A percentile compares a stretch with the other conserved stretches of the same genome.
Conservation (phyloP, 1,140 invertebrate genomes). For the Mylabris phalerata region DNA sequence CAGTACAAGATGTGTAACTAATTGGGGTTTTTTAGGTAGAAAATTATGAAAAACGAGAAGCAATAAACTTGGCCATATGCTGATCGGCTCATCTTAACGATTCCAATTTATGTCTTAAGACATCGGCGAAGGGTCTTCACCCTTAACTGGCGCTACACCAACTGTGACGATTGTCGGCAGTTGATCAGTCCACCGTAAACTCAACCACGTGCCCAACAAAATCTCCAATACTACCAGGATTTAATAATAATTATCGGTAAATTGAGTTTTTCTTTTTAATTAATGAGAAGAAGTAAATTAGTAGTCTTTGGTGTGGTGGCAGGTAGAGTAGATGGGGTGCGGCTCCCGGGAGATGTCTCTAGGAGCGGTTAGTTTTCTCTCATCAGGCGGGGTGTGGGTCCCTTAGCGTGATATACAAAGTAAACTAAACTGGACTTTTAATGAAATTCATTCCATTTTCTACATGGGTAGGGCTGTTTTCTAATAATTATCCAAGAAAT, state of each 20-base stretch:
- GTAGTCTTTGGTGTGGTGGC: conserved; percentile 19
- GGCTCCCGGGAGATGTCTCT: conserved; percentile 39
- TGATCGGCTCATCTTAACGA: too few relatives aligned
- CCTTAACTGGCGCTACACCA: too few relatives aligned
- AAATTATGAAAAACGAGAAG: neutral
- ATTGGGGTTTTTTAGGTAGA: neutral
- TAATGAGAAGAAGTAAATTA: conserved; percentile 32
- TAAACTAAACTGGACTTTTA: conserved; percentile 34
- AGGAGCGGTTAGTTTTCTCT: conserved; percentile 31
- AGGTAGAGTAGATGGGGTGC: conserved; percentile 27
- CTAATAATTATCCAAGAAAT: neutral
- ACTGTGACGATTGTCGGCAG: neutral
- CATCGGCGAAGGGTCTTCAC: too few relatives aligned
- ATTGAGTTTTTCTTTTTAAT: conserved; percentile 14
- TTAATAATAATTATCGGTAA: neutral
- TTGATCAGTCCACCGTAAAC: neutral
- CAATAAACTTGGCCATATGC: too few relatives aligned
- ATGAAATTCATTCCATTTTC: conserved; percentile 36
- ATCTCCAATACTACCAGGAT: neutral
- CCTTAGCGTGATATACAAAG: conserved; percentile 38
- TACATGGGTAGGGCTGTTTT: conserved; percentile 26
- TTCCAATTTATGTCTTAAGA: too few relatives aligned
- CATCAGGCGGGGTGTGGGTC: conserved; percentile 35
- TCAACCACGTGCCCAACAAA: neutral
- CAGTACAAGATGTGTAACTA: too few relatives aligned